phyloP scores from a whole-genome alignment of 2,113 vertebrate genomes.

The Bubo blakistoni region DNA sequence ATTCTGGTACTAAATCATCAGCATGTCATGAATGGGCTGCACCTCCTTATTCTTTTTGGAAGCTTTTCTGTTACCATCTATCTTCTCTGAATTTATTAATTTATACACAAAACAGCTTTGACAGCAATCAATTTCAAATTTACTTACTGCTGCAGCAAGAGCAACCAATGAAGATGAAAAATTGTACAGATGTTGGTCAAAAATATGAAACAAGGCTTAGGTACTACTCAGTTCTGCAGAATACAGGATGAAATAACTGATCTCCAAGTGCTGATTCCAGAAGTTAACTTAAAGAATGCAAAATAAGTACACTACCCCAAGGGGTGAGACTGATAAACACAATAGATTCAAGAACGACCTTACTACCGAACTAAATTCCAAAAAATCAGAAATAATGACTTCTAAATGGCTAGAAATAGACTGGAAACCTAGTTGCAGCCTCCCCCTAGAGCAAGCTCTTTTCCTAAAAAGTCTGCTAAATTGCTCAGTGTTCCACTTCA shows the following conservation, averaged over 20 bases:
- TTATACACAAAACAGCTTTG: background rate
- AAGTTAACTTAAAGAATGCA: background rate
- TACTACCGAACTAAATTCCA: background rate
- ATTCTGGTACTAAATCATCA: background rate
- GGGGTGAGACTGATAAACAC: background rate
- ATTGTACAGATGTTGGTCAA: background rate
- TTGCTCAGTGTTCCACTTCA: background rate
- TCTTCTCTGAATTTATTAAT: slow-evolving; percentile 11
- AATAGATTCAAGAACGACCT: background rate
- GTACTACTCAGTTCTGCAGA: background rate
- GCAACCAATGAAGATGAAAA: background rate
- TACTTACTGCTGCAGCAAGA: background rate
- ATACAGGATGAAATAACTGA: background rate
- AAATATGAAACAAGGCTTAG: background rate
- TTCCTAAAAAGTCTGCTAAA: background rate
- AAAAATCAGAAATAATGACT: background rate
- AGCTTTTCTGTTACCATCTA: background rate
- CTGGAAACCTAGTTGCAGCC: background rate
- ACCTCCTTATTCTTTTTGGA: background rate
- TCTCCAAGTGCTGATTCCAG: background rate
- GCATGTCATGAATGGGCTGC: background rate
- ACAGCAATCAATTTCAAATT: background rate
- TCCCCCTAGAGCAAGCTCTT: background rate
- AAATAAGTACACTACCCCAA: background rate
- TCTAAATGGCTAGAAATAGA: background rate